Percentiles rank a stretch among this genome's conserved stretches.
Conservation (phyloP, 2,113 vertebrate genomes). For the Neomonachus schauinslandi region DNA sequence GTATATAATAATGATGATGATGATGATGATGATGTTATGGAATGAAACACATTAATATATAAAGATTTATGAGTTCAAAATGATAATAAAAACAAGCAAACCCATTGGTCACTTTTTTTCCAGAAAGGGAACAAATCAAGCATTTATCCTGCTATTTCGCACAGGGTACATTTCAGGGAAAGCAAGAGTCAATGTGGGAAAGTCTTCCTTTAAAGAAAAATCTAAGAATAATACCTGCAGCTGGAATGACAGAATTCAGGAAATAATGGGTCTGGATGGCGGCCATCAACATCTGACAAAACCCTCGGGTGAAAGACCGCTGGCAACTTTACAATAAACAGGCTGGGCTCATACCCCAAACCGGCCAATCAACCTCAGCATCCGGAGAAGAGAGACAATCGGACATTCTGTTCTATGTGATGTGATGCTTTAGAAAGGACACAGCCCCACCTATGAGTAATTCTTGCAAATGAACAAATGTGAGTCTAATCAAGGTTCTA, state of each 20-base stretch:
- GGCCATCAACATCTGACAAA: neutral
- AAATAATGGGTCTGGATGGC: neutral
- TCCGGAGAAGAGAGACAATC: neutral
- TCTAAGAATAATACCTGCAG: neutral
- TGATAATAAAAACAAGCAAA: neutral
- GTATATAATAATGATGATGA: neutral
- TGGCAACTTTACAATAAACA: neutral
- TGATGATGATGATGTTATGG: neutral
- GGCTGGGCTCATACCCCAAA: neutral
- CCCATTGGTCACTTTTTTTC: neutral
- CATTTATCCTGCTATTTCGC: neutral
- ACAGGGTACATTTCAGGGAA: neutral
- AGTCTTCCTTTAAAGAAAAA: neutral
- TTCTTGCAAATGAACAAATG: neutral
- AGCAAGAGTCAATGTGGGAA: neutral
- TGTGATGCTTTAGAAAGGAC: neutral
- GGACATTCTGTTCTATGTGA: neutral
- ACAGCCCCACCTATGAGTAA: neutral
- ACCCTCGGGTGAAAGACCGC: neutral
- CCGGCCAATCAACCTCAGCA: neutral
- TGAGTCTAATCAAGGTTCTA: neutral
- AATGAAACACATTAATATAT: neutral
- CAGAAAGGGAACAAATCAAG: neutral
- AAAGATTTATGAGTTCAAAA: neutral
- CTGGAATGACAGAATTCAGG: neutral